Base-by-base conservation (phyloP, 2,113 vertebrate genomes). In the Etheostoma cragini region DNA sequence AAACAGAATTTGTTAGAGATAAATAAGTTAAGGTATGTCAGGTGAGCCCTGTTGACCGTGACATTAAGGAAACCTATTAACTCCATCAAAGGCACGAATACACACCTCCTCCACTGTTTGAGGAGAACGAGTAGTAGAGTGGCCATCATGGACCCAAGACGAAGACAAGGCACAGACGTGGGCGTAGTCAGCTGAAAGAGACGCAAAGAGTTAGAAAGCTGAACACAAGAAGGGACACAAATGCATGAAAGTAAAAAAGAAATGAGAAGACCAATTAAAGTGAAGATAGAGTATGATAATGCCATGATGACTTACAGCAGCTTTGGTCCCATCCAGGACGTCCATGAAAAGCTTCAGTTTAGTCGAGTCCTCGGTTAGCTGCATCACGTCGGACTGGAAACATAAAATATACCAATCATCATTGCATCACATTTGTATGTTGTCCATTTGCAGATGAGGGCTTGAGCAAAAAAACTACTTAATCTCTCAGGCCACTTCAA, bases 111-210 rank as follows among this genome's bases (percentile, higher is more conserved):
- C 98, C 98, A 99, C 82, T 97, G 96, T 75, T 96, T 97, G 38
- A 99, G 95, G 53, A 99, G 95, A 89, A 99, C 94, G 17, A 99
- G 94, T 8, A 99, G 96, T 47, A 99, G 92, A 0, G 98, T 99
- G 53, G 97, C 97, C 46, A 96, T 94, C 97, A 99, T 98, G 83
- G 97, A 99, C 0, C 98, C 98, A 2, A 99, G 93, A 26, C 96
- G 97, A 56, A 99, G 93, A 79, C 98, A 99, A 71, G 94, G 93
- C 17, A 94, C 94, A 0, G 98, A 99, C 72, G 74, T 83, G 1
- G 97, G 94, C 50, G 96, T 96, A 14, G 97, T 93, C 65, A 99
- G 92, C 98, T 99, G 79, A 2, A 24, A 53, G 54, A 80, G 30
- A 58, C 6, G 64, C 1, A 5, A 50, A 19, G 38, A 35, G 33